These are phyloP conservation scores for Salmo trutta DNA, from an alignment of 2,797 vertebrate genomes.

Conservation along the genomic window DNA sequence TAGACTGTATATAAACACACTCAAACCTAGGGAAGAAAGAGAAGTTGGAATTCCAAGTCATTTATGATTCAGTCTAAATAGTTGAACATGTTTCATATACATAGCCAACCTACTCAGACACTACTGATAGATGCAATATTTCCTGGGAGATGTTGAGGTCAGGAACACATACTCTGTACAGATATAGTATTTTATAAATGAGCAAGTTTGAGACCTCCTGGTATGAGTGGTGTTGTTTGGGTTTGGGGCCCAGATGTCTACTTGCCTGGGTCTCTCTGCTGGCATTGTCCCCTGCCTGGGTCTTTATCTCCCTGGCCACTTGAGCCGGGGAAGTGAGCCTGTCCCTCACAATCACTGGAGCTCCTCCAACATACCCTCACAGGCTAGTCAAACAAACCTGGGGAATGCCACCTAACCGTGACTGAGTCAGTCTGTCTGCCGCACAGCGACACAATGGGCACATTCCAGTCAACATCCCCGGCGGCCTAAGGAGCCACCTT, in stretches of 20 bases:
- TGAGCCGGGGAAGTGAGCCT: constrained; percentile 55
- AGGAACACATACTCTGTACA: neutral
- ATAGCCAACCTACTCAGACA: neutral
- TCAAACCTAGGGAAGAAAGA: too few relatives aligned
- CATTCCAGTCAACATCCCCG: constrained; percentile 48
- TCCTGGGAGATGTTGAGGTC: neutral
- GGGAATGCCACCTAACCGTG: constrained; percentile 53
- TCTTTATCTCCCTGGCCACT: constrained; percentile 68
- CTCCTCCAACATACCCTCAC: constrained; percentile 67
- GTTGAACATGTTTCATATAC: neutral
- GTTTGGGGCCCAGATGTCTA: constrained; percentile 21
- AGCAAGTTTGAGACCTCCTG: constrained; percentile 9
- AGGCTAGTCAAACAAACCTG: constrained; percentile 69
- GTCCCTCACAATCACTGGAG: constrained; percentile 76
- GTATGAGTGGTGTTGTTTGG: constrained; percentile 24
- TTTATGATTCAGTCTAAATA: neutral
- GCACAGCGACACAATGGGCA: constrained; percentile 36
- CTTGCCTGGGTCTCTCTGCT: constrained; percentile 37
- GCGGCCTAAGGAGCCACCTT: neutral
- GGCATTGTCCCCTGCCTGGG: constrained; percentile 45
- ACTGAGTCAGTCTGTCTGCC: constrained; percentile 63
- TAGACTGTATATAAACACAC: neutral
- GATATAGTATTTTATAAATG: neutral
- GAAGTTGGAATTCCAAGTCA: too few relatives aligned
- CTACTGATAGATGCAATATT: neutral